Conservation (phyloP, 2,888 invertebrate species). For the Zonitis immaculata region DNA sequence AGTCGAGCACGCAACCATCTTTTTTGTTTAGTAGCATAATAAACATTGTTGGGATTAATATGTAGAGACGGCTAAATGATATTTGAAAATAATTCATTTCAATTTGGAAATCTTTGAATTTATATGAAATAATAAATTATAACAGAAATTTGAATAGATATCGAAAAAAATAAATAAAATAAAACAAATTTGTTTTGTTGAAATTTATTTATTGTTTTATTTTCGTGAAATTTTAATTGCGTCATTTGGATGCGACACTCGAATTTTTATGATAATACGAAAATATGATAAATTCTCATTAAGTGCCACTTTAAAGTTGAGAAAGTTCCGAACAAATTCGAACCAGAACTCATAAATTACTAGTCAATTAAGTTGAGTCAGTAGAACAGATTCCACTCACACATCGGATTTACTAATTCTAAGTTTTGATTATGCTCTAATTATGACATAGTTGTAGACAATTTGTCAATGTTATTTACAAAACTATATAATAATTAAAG, state of each 20-base stretch:
- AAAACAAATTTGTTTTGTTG: background rate
- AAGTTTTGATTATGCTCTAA: background rate
- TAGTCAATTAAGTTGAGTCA: background rate
- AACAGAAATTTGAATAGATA: background rate
- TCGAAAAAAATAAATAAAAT: background rate
- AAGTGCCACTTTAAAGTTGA: background rate
- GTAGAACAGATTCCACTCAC: background rate
- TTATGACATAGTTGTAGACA: background rate
- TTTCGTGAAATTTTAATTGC: background rate
- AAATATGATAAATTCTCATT: background rate
- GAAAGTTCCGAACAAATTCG: background rate
- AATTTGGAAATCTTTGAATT: background rate
- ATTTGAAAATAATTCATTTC: background rate
- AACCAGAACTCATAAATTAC: background rate
- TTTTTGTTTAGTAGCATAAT: conserved; percentile 1
- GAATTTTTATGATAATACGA: background rate
- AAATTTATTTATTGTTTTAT: background rate
- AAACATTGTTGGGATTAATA: background rate
- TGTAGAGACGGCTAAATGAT: background rate
- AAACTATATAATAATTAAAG: background rate
- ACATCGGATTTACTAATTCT: background rate
- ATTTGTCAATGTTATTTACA: background rate
- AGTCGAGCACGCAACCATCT: background rate
- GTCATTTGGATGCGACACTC: background rate
- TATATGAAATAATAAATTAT: background rate